A percentile compares a stretch with the other conserved stretches of the same genome.
Evolutionary conservation across 2,113 vertebrate genomes (phyloP).

Genomic region (Grammomys surdaster): DNA sequence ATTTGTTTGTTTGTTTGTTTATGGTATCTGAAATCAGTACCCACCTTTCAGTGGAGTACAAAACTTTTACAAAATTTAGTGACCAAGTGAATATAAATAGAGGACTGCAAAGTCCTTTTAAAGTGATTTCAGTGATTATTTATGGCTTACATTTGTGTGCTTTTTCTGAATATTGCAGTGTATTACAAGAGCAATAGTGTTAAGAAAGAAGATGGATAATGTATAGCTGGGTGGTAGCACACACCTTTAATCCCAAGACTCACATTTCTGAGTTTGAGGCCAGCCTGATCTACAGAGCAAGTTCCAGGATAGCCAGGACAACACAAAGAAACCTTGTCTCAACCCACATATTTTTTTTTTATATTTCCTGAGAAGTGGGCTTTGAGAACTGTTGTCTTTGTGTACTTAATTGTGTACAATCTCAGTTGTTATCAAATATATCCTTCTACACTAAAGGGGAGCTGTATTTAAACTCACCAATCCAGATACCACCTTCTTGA

Average conservation of each 20-base stretch:
- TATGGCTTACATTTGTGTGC: constrained; percentile 32
- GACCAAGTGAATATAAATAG: constrained; percentile 44
- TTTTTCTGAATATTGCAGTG: constrained; percentile 5
- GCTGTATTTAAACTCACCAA: constrained; percentile 51
- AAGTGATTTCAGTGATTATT: constrained; percentile 41
- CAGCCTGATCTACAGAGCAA: neutral
- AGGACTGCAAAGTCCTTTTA: neutral
- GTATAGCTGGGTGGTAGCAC: neutral
- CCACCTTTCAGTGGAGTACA: constrained; percentile 42
- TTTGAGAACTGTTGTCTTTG: constrained; percentile 44
- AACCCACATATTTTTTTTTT: too few relatives aligned
- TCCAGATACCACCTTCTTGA: constrained; percentile 39
- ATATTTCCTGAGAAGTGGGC: neutral
- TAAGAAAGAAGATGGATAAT: constrained; percentile 17
- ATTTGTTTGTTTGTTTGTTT: neutral
- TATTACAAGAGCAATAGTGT: constrained; percentile 35
- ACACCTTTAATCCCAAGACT: neutral
- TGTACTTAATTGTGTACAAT: neutral
- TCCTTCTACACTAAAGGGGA: neutral
- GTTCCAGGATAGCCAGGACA: neutral
- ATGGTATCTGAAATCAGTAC: constrained; percentile 15
- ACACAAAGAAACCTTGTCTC: neutral
- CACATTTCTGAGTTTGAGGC: neutral
- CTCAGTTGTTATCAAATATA: neutral
- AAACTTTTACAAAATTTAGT: constrained; percentile 54